These are phyloP conservation scores for Anoplolepis gracilipes DNA, from an alignment of 1,140 invertebrate species.

Conservation along the genomic window DNA sequence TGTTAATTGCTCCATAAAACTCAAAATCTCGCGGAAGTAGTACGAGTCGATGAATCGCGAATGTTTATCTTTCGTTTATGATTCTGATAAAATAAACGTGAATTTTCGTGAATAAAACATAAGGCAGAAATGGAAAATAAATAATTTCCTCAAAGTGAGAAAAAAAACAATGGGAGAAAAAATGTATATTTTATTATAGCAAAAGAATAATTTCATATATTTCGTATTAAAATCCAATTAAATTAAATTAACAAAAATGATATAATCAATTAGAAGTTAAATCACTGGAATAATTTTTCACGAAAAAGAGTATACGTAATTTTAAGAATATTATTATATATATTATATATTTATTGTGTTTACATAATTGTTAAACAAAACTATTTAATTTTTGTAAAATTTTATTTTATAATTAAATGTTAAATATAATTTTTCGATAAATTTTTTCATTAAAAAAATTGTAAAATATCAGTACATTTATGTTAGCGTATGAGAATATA, in stretches of 20 bases:
- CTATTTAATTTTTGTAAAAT: no score
- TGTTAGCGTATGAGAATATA: not conserved
- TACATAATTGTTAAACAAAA: no score
- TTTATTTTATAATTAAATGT: no score
- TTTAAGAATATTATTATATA: no score
- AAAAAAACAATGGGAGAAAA: not conserved
- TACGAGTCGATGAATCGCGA: not conserved
- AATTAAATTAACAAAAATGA: no score
- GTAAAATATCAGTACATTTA: not conserved
- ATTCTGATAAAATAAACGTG: not conserved
- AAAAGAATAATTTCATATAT: not conserved
- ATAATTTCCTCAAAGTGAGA: not conserved
- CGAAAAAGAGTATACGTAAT: no score
- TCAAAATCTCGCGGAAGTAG: constrained; percentile 2
- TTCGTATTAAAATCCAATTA: not conserved
- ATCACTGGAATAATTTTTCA: no score
- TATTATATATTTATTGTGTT: no score
- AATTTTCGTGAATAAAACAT: not conserved
- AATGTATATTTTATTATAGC: not conserved
- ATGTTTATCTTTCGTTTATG: not conserved
- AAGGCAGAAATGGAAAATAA: not conserved
- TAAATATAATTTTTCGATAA: no score
- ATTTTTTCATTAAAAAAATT: no score
- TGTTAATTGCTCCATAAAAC: constrained; percentile 35
- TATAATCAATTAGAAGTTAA: no score